Evolutionary conservation across 1,140 invertebrate species (phyloP), one percentile per base, ranked within the genome.

Genomic region (Cecropterus lyciades): DNA sequence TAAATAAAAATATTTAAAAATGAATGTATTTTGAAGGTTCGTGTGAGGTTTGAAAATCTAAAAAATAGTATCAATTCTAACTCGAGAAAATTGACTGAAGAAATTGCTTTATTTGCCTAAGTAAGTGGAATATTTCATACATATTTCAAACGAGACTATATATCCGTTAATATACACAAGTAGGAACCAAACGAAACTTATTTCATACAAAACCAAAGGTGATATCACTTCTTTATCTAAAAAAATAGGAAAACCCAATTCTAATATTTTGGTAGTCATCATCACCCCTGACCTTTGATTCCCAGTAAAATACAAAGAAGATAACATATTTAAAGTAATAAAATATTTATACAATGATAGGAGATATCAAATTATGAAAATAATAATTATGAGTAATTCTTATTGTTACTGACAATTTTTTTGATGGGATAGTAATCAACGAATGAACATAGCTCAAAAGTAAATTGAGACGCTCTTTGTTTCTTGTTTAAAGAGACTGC

Each of bases 401-500:
- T 7, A n/a, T n/a, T 37, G 2, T n/a, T 49, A n/a, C 17, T 9
- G 16, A 8, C 17, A 14, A 10, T 1, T 57, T 13, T 7, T 45
- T 46, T 16, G 53, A 45, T 27, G n/a, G 40, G 53, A 45, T 27
- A 10, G 40, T 45, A 30, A 46, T 59, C 42, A 59, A 46, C 3
- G 43, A 30, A 17, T 59, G 46, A 59, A 49, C 51, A 55, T 67
- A 65, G 65, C 52, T 65, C 33, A 45, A 59, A 11, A 62, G 67
- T 67, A 73, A 73, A 65, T 57, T 68, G 64, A 73, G 46, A 48
- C 52, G 11, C 57, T 76, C 80, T 79, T 76, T 80, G 72, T 80
- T 51, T 69, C 49, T 60, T 53, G 30, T 49, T 67, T 68, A 70
- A 77, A 30, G 27, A 30, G 3, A 30, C 7, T 4, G 7, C 27